Conservation (phyloP, 2,113 vertebrate species). For the Gasterosteus nipponicus region DNA sequence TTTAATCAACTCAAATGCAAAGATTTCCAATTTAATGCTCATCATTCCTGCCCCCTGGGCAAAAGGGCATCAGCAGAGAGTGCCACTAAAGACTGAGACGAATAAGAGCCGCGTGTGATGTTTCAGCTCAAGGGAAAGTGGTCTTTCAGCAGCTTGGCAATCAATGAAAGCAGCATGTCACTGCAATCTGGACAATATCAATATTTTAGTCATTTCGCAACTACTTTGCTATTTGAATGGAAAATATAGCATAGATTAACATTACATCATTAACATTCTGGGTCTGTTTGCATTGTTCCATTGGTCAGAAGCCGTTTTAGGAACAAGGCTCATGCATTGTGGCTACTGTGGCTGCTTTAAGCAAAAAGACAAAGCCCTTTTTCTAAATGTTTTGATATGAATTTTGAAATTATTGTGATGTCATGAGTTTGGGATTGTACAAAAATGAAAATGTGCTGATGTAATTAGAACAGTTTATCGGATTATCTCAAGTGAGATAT, state of each 20-base stretch:
- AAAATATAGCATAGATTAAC: neutral
- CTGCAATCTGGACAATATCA: neutral
- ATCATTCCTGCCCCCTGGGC: constrained; percentile 48
- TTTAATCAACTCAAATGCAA: constrained; percentile 57
- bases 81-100: constrained; percentile 29
- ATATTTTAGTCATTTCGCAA: neutral
- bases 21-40: constrained; percentile 61
- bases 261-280: neutral
- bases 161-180: constrained; percentile 18
- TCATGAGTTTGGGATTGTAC: too few species aligned
- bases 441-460: neutral
- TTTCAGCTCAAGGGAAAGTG: constrained; percentile 30
- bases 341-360: neutral
- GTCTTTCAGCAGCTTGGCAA: constrained; percentile 16
- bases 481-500: neutral
- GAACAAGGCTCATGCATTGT: neutral
- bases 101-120: constrained; percentile 44
- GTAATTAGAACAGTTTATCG: neutral
- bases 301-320: neutral
- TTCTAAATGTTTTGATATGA: neutral
- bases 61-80: constrained; percentile 44
- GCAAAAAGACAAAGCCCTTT: neutral
- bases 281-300: neutral
- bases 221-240: neutral
- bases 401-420: neutral